phyloP scores from a whole-genome alignment of 2,888 invertebrate species.

The Noctua janthe region DNA sequence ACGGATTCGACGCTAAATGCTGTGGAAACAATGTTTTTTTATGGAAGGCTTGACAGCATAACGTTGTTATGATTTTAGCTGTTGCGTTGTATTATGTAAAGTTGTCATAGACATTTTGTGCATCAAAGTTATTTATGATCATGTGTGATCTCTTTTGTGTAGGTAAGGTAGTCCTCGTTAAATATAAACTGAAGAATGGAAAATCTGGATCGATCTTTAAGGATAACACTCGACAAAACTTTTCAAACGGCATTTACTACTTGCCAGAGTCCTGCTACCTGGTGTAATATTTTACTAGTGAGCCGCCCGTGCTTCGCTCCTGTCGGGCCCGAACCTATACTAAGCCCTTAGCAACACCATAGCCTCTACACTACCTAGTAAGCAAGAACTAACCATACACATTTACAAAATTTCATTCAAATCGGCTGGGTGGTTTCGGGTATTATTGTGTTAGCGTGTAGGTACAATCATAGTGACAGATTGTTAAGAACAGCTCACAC shows the following conservation, averaged over 20 bases:
- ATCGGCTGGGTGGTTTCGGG: neutral
- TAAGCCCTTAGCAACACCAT: too few relatives aligned
- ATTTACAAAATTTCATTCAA: neutral
- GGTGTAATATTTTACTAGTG: neutral
- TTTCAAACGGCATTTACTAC: neutral
- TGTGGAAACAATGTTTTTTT: slow-evolving; percentile 45
- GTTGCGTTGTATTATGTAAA: slow-evolving; percentile 6
- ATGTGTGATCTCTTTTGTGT: neutral
- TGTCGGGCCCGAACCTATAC: neutral
- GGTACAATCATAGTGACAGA: neutral
- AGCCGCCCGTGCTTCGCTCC: neutral
- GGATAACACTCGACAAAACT: neutral
- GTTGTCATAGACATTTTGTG: neutral
- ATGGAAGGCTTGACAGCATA: slow-evolving; percentile 18
- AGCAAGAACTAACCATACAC: neutral
- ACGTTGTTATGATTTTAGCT: slow-evolving; percentile 15
- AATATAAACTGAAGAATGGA: neutral
- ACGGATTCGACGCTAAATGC: slow-evolving; percentile 43
- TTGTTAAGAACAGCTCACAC: too few relatives aligned
- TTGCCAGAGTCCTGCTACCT: neutral
- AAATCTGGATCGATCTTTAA: neutral
- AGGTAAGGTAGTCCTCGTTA: neutral
- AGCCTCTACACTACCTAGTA: too few relatives aligned
- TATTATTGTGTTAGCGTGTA: neutral
- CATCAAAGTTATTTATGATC: neutral